A percentile compares a stretch with the other conserved stretches of the same genome.
Conservation (phyloP, 2,797 vertebrate genomes). For the Malurus splendens region DNA sequence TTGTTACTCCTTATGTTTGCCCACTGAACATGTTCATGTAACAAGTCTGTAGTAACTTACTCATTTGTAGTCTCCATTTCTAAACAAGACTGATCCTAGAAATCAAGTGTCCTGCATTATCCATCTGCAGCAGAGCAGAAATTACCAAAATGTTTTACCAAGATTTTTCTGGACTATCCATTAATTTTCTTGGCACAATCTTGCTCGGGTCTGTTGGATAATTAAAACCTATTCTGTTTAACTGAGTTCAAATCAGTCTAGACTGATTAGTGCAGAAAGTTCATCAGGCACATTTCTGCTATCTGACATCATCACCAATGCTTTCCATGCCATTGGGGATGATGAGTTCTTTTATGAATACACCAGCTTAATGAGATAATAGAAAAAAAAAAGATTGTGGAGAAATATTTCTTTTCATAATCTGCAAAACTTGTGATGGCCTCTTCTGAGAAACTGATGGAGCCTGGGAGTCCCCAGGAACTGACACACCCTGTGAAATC, state of each 20-base stretch:
- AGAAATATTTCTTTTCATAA: neutral
- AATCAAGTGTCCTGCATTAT: neutral
- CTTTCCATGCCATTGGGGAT: neutral
- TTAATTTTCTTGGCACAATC: neutral
- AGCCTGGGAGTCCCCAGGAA: neutral
- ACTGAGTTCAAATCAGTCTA: slow-evolving; percentile 3
- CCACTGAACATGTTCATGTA: neutral
- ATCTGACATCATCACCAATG: neutral
- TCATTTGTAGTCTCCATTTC: neutral
- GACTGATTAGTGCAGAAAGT: neutral
- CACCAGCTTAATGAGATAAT: neutral
- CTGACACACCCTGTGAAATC: neutral
- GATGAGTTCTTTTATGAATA: neutral
- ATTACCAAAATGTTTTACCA: neutral
- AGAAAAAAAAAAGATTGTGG: neutral
- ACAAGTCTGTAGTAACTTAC: neutral
- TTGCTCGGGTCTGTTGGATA: neutral
- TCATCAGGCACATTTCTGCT: neutral
- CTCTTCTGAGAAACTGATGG: neutral
- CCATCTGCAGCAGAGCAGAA: neutral
- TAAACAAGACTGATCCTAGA: neutral
- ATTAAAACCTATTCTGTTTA: slow-evolving; percentile 23
- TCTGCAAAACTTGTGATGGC: neutral
- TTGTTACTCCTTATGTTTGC: neutral
- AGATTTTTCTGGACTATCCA: neutral